Conservation (phyloP, 2,888 invertebrate genomes). For the Tenthredo scrophulariae region DNA sequence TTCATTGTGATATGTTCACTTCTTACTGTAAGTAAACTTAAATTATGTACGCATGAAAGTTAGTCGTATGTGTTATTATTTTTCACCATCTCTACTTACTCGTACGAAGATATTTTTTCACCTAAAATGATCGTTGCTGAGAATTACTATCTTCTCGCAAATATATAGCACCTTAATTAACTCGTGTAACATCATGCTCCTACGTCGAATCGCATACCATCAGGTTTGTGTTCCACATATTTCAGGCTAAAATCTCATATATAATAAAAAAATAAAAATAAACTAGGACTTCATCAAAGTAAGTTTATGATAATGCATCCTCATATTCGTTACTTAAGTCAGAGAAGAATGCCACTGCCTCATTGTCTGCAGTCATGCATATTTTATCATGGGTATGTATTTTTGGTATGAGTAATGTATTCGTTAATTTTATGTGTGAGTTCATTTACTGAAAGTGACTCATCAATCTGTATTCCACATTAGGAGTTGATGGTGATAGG, state of each 20-base stretch:
- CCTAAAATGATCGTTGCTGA: background rate
- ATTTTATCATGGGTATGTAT: background rate
- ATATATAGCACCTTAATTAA: background rate
- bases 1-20: background rate
- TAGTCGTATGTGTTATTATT: no score
- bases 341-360: background rate
- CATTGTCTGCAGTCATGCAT: conserved; percentile 9
- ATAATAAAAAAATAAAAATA: background rate
- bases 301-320: background rate
- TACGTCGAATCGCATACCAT: background rate
- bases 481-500: background rate
- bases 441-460: background rate
- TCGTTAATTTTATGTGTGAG: background rate
- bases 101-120: no score
- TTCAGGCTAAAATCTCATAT: background rate
- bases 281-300: background rate
- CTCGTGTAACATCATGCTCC: background rate
- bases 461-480: background rate
- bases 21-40: no score
- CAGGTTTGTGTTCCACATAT: background rate
- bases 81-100: no score
- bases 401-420: background rate
- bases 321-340: background rate
- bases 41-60: no score
- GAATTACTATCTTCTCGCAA: background rate